Conservation (phyloP, 1,140 invertebrate genomes). For the Leptinotarsa defecta region DNA sequence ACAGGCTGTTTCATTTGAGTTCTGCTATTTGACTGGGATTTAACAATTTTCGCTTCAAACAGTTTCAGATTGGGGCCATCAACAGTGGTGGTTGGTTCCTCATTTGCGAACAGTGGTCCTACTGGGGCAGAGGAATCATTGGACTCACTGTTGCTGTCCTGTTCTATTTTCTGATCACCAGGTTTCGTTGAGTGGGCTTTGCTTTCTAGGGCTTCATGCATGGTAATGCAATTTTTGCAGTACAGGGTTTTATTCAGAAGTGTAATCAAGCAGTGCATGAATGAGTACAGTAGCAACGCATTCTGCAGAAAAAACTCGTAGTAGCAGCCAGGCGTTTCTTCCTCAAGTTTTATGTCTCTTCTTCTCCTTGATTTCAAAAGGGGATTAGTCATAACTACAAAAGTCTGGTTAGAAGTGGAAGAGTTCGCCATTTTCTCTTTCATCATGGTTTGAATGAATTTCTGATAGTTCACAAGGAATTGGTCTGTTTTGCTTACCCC, state of each 20-base stretch:
- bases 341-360: slow-evolving; percentile 24
- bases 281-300: slow-evolving; percentile 38
- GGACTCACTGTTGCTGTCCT: slow-evolving; percentile 23
- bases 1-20: not conserved
- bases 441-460: slow-evolving; percentile 28
- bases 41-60: slow-evolving; percentile 21
- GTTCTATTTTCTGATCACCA: not conserved
- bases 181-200: not conserved
- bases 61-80: slow-evolving; percentile 8
- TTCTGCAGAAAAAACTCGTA: slow-evolving; percentile 33
- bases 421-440: slow-evolving; percentile 27
- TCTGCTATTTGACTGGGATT: not conserved
- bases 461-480: slow-evolving; percentile 32
- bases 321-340: slow-evolving; percentile 19
- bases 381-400: slow-evolving; percentile 14
- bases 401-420: not conserved
- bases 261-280: slow-evolving; percentile 34
- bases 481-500: slow-evolving; percentile 23
- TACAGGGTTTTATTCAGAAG: slow-evolving; percentile 22
- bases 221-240: slow-evolving; percentile 6
- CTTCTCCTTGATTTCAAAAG: not conserved
- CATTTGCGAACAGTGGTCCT: slow-evolving; percentile 21
- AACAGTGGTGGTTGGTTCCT: not conserved
- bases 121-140: slow-evolving; percentile 17
- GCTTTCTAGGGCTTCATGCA: not conserved